Base-by-base conservation (phyloP, 1,140 invertebrate genomes). In the Aphelenchoides fujianensis region DNA sequence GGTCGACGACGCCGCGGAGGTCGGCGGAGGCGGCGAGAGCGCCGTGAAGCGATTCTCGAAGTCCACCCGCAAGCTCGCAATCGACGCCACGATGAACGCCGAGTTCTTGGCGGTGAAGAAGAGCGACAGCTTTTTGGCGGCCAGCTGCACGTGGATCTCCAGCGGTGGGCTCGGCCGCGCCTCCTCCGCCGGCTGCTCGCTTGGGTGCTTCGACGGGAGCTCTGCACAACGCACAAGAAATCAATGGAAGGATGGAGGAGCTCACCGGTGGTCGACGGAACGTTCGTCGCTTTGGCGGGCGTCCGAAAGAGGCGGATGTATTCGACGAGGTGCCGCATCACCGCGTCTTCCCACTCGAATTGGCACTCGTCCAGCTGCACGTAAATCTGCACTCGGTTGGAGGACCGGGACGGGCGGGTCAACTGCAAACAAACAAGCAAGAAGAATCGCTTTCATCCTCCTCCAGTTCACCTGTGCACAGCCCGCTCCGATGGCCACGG, bases 361-460 rank as follows among this genome's bases (percentile, higher is more conserved):
- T 78, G 77, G 64, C 74, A 77, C 54, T 79, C 76, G 59, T 78
- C 76, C 19, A 78, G 19, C 35, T 78, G 76, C 28, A 79, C 36
- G 30, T 70, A 35, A 54, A 19, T 59, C 48, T 70, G 68, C 7
- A 70, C 5, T 31, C 30, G 16, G 31, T 48, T 66, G 1, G 16
- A 35, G 27, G 59, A n/a, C 2, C n/a, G n/a, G 7, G 5, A 7
- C 7, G 55, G 23, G 28, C 55, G 55, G 34, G 19, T 59, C 55
- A 59, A 59, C 55, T 59, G 55, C 7, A 59, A 59, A 23, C 12
- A 48, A 16, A 48, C 12, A 48, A 48, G 23, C 41, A 48, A 48
- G 12, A 48, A 48, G 23, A 48, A 23, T 16, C 12, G 53, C 27
- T 7, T 7, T 23, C 19, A 3, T 32, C 3, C 70, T 27, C 66